Evolutionary conservation across 2,888 invertebrate species (phyloP).

Genomic region (Drosophila atripex): DNA sequence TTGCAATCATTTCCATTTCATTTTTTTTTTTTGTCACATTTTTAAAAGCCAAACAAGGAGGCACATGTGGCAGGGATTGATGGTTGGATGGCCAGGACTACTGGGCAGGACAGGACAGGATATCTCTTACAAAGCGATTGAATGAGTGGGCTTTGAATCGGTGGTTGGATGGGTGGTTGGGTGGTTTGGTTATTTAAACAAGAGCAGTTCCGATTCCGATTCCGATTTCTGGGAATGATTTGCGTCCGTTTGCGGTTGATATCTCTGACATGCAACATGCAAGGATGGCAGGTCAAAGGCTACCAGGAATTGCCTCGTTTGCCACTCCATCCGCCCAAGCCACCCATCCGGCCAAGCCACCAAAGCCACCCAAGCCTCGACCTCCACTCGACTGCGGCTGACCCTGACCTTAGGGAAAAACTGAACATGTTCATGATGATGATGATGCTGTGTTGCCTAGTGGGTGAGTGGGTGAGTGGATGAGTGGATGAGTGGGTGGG

Average conservation of each 20-base stretch:
- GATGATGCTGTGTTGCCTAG: too few relatives aligned
- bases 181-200: constrained; percentile 3
- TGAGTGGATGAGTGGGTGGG: background rate
- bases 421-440: too few relatives aligned
- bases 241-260: constrained; percentile 31
- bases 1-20: background rate
- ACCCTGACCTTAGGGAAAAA: constrained; percentile 31
- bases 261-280: constrained; percentile 22
- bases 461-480: background rate
- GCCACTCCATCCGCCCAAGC: too few relatives aligned
- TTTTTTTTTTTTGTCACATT: too few relatives aligned
- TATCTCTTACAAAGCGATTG: constrained; percentile 11
- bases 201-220: background rate
- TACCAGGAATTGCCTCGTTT: constrained; percentile 22
- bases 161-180: background rate
- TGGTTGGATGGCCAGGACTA: too few relatives aligned
- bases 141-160: background rate
- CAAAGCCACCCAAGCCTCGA: too few relatives aligned
- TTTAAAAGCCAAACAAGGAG: too few relatives aligned
- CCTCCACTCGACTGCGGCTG: too few relatives aligned
- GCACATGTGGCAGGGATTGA: constrained; percentile 26
- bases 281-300: constrained; percentile 25
- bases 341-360: too few relatives aligned
- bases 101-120: constrained; percentile 1
- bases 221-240: constrained; percentile 27